Evolutionary conservation across 92 coral and sea anemone species (phyloP), one percentile per base, ranked within the genome.

Genomic region (Palythoa caribaeorum): DNA sequence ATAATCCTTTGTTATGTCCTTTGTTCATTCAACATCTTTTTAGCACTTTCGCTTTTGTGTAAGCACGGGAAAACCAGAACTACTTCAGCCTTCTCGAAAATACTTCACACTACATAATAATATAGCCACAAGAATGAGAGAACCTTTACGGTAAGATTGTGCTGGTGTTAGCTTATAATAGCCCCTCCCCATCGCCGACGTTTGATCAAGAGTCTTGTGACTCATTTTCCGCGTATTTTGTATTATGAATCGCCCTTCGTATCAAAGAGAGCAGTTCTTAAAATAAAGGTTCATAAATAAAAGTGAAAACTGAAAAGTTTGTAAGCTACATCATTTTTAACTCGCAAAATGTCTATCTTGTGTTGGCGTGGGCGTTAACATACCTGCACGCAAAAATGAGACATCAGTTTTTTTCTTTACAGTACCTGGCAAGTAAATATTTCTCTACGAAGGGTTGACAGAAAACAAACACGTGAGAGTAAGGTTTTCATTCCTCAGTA

Each of bases 151-250:
- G 11, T n/a, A 5, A 75, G 38, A 10, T 37, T 53, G 13, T 65
- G 86, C 86, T 65, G 86, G 86, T 81, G 76, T 20, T 81, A 19
- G 66, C 44, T 81, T 81, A 47, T 38, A 37, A 6, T n/a, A n/a
- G 68, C 66, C 86, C 86, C 35, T 47, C 76, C 86, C 75, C 19
- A 13, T 38, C 11, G 9, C 8, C 47, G 35, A 36, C 20, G 12
- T 76, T 50, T 53, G 8, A 53, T 76, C 59, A 48, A 38, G 59
- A 48, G 48, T 54, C 21, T 50, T 50, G 5, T 76, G 7, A 36
- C 47, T 76, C 60, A 53, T 28, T 76, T 48, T 76, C 38, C 35
- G n/a, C 16, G 17, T 3, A 63, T 63, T 19, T 76, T 50, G 2
- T 10, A 8, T 76, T 28, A 17, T 21, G 1, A 10, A 4, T 40